phyloP scores from a whole-genome alignment of 2,888 invertebrate genomes.

The Kuschelorhynchus macadamiae region DNA sequence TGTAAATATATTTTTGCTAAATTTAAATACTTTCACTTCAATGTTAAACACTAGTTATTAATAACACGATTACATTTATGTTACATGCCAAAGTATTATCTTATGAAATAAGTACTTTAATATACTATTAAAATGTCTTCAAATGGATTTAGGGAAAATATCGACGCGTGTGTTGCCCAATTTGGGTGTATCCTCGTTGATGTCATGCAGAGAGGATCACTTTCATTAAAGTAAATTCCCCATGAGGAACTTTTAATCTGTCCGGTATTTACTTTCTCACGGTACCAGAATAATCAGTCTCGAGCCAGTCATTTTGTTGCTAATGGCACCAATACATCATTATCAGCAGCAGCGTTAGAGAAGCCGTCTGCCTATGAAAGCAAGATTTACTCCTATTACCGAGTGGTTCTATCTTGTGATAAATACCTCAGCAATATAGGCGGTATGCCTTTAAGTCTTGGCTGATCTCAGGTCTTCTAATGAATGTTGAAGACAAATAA shows the following conservation, averaged over 20 bases:
- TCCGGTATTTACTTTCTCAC: constrained; percentile 48
- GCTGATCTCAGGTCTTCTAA: no score
- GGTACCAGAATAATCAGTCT: constrained; percentile 44
- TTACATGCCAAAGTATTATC: no score
- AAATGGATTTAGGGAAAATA: no score
- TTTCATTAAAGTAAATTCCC: constrained; percentile 26
- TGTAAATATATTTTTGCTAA: no score
- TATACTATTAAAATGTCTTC: no score
- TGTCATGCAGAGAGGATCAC: constrained; percentile 21
- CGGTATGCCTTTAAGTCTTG: constrained; percentile 4
- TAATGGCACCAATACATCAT: constrained; percentile 42
- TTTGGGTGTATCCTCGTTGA: no score
- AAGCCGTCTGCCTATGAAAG: constrained; percentile 21
- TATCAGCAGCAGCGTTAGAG: constrained; percentile 31
- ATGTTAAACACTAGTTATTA: no score
- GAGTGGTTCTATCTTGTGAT: constrained; percentile 16
- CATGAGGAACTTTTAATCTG: constrained; percentile 19
- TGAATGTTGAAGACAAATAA: no score
- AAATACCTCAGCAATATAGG: constrained; percentile 10
- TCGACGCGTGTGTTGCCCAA: no score
- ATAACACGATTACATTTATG: no score
- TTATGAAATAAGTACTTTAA: no score
- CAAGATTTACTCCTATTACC: constrained; percentile 31
- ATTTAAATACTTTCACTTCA: no score
- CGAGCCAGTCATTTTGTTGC: constrained; percentile 39